These are phyloP conservation scores for Chelonus formosanus DNA, from an alignment of 2,888 invertebrate genomes.

Conservation along the genomic window DNA sequence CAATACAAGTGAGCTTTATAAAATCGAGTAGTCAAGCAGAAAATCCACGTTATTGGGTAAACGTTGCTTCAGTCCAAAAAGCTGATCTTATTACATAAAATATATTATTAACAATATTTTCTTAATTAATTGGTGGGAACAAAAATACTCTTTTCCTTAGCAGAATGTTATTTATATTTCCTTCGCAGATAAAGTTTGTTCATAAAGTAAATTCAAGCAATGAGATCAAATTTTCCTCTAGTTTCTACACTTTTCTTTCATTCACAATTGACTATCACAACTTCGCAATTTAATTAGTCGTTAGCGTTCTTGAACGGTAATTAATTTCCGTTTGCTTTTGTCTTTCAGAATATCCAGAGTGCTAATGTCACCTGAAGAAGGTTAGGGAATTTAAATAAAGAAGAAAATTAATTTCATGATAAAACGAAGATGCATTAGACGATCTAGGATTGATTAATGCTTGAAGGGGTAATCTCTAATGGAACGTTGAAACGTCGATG, in stretches of 20 bases:
- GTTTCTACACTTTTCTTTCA: slow-evolving; percentile 1
- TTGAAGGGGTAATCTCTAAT: slow-evolving; percentile 7
- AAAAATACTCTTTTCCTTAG: too few species aligned
- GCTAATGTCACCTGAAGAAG: slow-evolving; percentile 5
- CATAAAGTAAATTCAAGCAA: not conserved
- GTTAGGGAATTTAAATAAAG: slow-evolving; percentile 15
- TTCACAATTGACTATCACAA: not conserved
- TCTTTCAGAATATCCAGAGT: slow-evolving; percentile 18
- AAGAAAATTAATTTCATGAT: slow-evolving; percentile 18
- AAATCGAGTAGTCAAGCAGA: too few species aligned
- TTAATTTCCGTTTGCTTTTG: slow-evolving; percentile 12
- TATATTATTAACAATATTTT: too few species aligned
- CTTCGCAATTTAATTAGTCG: slow-evolving; percentile 15
- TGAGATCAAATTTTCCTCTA: slow-evolving; percentile 4
- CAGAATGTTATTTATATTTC: too few species aligned
- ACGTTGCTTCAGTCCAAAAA: too few species aligned
- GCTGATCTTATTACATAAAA: too few species aligned
- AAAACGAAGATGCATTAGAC: slow-evolving; percentile 14
- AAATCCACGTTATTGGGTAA: too few species aligned
- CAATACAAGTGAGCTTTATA: too few species aligned
- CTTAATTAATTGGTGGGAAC: too few species aligned
- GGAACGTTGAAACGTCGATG: slow-evolving; percentile 33
- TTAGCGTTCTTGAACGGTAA: slow-evolving; percentile 14
- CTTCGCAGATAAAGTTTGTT: too few species aligned
- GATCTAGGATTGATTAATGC: slow-evolving; percentile 32